Percentiles rank a stretch among this genome's conserved stretches.
These are phyloP conservation scores for Plagodis dolabraria DNA, from an alignment of 2,888 invertebrate genomes.

Conservation along the genomic window DNA sequence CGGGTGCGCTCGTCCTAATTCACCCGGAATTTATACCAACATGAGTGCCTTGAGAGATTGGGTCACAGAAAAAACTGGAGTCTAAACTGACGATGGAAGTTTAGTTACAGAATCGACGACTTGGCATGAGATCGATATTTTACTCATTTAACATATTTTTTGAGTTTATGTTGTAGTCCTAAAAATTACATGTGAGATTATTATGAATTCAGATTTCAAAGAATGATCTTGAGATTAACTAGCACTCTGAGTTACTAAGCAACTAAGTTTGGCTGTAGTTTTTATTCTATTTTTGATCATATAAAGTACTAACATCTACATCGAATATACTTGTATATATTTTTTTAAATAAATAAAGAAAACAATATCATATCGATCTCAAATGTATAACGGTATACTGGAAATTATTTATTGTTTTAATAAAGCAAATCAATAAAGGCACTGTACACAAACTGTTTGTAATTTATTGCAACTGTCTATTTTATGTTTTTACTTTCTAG, in stretches of 20 bases:
- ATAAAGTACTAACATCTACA: too few relatives aligned
- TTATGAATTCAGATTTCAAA: too few relatives aligned
- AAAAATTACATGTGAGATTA: background rate
- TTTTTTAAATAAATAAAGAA: too few relatives aligned
- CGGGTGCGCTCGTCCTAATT: conserved; percentile 17
- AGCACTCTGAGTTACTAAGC: too few relatives aligned
- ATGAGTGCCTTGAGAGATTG: conserved; percentile 5
- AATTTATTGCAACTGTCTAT: background rate
- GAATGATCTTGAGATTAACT: too few relatives aligned
- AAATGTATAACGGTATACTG: background rate
- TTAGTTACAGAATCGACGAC: background rate
- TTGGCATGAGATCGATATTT: background rate
- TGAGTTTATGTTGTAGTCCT: too few relatives aligned
- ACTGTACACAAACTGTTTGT: conserved; percentile 2
- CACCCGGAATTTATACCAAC: conserved; percentile 22
- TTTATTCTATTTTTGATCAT: too few relatives aligned
- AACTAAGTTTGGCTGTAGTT: too few relatives aligned
- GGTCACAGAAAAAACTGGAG: conserved; percentile 8
- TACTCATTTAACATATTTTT: too few relatives aligned
- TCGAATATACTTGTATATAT: too few relatives aligned
- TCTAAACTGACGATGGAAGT: background rate
- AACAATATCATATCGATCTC: background rate
- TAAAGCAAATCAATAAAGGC: conserved; percentile 6
- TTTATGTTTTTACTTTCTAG: too few relatives aligned
- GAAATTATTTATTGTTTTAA: background rate